Evolutionary conservation across 2,888 invertebrate genomes (phyloP).

Genomic region (Alitta virens): DNA sequence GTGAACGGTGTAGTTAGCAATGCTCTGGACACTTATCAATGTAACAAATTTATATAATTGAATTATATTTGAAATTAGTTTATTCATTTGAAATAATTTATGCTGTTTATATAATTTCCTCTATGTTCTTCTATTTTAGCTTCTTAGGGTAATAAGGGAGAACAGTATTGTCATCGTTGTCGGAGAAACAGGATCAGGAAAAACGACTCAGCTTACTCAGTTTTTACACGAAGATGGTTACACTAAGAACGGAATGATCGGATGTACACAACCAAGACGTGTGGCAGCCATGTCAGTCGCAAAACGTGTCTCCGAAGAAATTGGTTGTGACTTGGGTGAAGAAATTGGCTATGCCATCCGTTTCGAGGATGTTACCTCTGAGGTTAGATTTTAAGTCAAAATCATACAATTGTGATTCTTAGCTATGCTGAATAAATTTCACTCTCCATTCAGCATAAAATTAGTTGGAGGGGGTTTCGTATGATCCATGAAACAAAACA

Average conservation of each 20-base stretch:
- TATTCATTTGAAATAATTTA: neutral
- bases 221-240: conserved; percentile 96
- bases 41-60: neutral
- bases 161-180: conserved; percentile 95
- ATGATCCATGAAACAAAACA: no score
- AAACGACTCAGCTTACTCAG: conserved; percentile 91
- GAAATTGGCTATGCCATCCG: conserved; percentile 99
- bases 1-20: neutral
- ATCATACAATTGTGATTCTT: no score
- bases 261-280: conserved; percentile 93
- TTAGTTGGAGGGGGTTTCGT: no score
- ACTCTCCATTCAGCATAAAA: no score
- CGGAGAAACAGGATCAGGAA: conserved; percentile 92
- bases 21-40: neutral
- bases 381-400: no score
- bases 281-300: conserved; percentile 99
- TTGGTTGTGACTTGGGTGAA: conserved; percentile 82
- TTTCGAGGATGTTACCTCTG: conserved; percentile 98
- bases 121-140: conserved; percentile 43
- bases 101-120: neutral
- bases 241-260: conserved; percentile 88
- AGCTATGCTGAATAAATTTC: no score
- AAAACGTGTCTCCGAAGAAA: conserved; percentile 97
- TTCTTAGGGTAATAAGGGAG: conserved; percentile 68
- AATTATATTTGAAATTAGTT: no score